Evolutionary conservation across 2,888 invertebrate species (phyloP), one percentile per base, ranked within the genome.

Genomic region (Drosophila mercatorum): DNA sequence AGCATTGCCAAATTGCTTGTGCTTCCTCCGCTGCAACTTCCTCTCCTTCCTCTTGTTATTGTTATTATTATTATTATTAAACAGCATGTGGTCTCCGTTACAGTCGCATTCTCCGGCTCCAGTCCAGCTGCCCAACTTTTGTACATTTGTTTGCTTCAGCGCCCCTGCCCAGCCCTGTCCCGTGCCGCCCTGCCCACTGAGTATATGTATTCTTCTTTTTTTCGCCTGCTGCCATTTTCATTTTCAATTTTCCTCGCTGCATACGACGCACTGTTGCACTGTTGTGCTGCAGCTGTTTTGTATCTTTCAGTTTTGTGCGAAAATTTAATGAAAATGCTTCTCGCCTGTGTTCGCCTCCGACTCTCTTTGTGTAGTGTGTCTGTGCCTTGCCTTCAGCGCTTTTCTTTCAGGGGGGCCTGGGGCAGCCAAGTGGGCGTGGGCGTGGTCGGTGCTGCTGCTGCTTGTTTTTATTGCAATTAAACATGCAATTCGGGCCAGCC

Each of bases 391-490:
- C 58, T 47, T 28, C 38, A 57, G 57, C 46, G 46, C 40, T 70
- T 46, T 63, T 62, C 47, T n/a, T 65, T 62, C 59, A 3, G 49
- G 5, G 5, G 49, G n/a, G 10, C n/a, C 22, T 22, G 47, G 47
- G 8, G 49, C n/a, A 10, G 8, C 47, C 47, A 31, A 17, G 49
- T 51, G 49, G 49, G 34, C 49, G 84, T 73, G 71, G 81, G 72
- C 66, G 67, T 68, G 52, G 36, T 17, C 22, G 22, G 0, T 28
- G 49, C 11, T 3, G 49, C 2, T 8, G 41, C 41, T 78, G 63
- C 68, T 41, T 44, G 68, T 71, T 83, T 86, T 84, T 83, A 84
- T 83, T 84, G 88, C 87, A 88, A 86, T 88, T 88, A 86, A 88
- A 80, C 84, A 84, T 84, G 84, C 84, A 86, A 88, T 86, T 84